Evolutionary conservation across 2,797 vertebrate species (phyloP).

Genomic region (Pachyuromys duprasi): DNA sequence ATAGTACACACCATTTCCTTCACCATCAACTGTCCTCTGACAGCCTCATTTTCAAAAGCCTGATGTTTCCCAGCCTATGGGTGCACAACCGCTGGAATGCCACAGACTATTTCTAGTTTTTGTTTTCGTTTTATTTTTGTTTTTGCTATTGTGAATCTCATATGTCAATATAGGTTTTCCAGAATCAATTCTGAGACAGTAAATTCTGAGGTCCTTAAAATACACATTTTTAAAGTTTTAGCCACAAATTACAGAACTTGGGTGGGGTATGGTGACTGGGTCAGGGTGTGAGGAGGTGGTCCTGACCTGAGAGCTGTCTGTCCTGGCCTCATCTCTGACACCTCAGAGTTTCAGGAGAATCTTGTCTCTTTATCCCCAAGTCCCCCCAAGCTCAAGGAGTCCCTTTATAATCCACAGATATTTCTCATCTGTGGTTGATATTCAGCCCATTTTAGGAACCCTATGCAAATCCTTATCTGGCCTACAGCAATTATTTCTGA

Average conservation of each 20-base stretch:
- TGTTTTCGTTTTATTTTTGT: neutral
- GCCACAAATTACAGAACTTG: neutral
- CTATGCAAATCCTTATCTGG: conserved; percentile 61
- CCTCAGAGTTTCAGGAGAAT: neutral
- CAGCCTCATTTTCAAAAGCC: conserved; percentile 28
- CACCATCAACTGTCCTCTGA: conserved; percentile 25
- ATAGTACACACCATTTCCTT: conserved; percentile 10
- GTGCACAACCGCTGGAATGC: neutral
- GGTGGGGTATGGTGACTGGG: neutral
- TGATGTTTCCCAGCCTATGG: neutral
- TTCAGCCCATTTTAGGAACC: conserved; percentile 54
- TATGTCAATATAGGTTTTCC: neutral
- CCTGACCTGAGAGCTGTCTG: neutral
- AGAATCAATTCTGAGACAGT: conserved; percentile 4
- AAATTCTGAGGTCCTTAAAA: conserved; percentile 28
- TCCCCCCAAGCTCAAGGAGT: neutral
- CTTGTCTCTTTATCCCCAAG: rapidly evolving
- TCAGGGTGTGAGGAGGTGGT: neutral
- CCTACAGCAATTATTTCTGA: conserved; percentile 72
- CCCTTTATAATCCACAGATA: neutral
- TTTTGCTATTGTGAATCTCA: conserved; percentile 33
- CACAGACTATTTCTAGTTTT: neutral
- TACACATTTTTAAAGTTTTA: neutral
- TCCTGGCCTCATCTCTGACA: neutral
- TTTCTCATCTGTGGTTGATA: neutral